Base-by-base conservation (phyloP, 2,113 vertebrate species). In the Cavia aperea region DNA sequence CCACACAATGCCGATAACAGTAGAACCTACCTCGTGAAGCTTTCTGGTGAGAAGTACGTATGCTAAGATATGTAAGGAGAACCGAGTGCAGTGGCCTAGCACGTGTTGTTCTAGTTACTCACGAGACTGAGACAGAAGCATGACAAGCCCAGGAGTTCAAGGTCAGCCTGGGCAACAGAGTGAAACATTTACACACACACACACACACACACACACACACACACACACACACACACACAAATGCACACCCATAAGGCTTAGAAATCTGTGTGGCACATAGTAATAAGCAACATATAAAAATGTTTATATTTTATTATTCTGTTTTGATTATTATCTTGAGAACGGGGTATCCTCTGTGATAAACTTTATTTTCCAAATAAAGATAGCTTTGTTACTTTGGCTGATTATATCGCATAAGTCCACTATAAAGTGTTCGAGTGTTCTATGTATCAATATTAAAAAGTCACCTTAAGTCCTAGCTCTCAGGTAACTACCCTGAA, bases 281-380 rank as follows among this genome's bases (percentile, higher is more conserved):
- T 31, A 82, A 65, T 31, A 49, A 49, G 11, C 56, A 81, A n/a
- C 15, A 82, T 13, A 68, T 79, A 29, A 77, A 79, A 86, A 39
- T 43, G 62, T 75, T 84, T 93, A 51, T 19, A 78, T 68, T 81
- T 58, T 18, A 72, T 65, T 33, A 84, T 62, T 89, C 43, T 1
- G 6, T 49, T 62, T 92, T 66, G 58, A 63, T 73, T 92, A 90
- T 94, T 86, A 85, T 86, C 62, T 90, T 90, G 54, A 89, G 68
- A 65, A 70, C 12, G 46, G 26, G 93, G 65, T 75, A 18, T 9
- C 81, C 58, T 75, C 12, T 12, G 21, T 33, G 51, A 87, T 63
- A 63, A 86, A 7, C 49, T 70, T 89, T 60, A 49, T 75, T 73
- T 43, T 78, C 13, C 43, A 73, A 93, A 87, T 84, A 81, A 89